A percentile compares a stretch with the other conserved stretches of the same genome.
phyloP scores from a whole-genome alignment of 92 coral and sea anemone species.

The Bergia sp. region DNA sequence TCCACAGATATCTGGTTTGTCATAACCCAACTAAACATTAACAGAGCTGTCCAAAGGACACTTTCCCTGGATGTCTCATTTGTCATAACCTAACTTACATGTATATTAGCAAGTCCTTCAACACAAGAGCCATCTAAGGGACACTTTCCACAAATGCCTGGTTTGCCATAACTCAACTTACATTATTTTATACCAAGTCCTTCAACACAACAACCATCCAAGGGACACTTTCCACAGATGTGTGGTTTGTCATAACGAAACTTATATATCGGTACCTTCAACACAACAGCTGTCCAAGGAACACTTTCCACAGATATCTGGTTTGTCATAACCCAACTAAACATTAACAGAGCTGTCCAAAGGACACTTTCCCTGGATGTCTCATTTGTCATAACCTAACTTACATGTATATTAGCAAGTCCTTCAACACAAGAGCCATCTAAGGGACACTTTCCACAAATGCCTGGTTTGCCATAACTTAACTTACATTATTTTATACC shows the following conservation, averaged over 20 bases:
- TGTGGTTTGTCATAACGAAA: background rate
- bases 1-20: conserved; percentile 12
- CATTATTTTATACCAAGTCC: conserved; percentile 24
- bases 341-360: conserved; percentile 41
- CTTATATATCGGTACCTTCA: conserved; percentile 60
- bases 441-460: background rate
- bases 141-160: background rate
- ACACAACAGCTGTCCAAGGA: conserved; percentile 72
- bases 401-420: conserved; percentile 6
- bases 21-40: conserved; percentile 31
- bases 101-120: background rate
- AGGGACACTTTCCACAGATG: conserved; percentile 58
- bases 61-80: conserved; percentile 64
- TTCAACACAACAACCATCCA: conserved; percentile 70
- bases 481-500: conserved; percentile 30
- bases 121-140: background rate
- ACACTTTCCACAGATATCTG: conserved; percentile 40
- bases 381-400: conserved; percentile 67
- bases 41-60: conserved; percentile 54
- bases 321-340: conserved; percentile 12
- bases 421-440: background rate
- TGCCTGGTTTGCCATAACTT: background rate
- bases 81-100: conserved; percentile 65
- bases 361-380: conserved; percentile 68
- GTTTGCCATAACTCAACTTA: conserved; percentile 32